Percentiles rank a stretch among this genome's conserved stretches.
These are phyloP conservation scores for Caenorhabditis panamensis DNA, from an alignment of 2,888 invertebrate species.

Conservation along the genomic window DNA sequence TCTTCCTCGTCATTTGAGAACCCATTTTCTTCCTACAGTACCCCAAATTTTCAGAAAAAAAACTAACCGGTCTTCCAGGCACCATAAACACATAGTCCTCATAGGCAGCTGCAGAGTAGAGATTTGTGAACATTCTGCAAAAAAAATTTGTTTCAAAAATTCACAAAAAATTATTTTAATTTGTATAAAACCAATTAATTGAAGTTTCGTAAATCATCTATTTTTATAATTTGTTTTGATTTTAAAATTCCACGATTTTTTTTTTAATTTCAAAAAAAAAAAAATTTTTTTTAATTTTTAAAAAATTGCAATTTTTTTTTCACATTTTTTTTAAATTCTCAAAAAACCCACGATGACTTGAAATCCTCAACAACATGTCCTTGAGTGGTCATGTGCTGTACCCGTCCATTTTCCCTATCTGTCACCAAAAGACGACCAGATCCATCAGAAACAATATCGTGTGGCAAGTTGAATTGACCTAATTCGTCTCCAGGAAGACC, in stretches of 20 bases:
- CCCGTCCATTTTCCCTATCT: conserved; percentile 84
- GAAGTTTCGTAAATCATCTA: no score
- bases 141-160: background rate
- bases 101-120: conserved; percentile 66
- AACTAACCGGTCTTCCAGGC: conserved; percentile 63
- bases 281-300: background rate
- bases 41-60: no score
- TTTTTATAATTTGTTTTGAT: no score
- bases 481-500: conserved; percentile 74
- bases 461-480: conserved; percentile 82
- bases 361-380: conserved; percentile 64
- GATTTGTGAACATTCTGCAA: conserved; percentile 69
- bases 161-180: no score
- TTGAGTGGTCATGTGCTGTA: conserved; percentile 80
- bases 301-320: background rate
- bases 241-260: background rate
- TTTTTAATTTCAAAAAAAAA: background rate
- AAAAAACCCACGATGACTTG: conserved; percentile 54
- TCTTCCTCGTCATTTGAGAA: no score
- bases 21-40: no score
- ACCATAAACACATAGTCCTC: conserved; percentile 72
- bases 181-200: no score
- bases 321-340: background rate
- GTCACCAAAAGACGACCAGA: conserved; percentile 83
- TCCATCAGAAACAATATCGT: conserved; percentile 82